phyloP scores from a whole-genome alignment of 2,797 vertebrate species.

The Anguilla obscura region DNA sequence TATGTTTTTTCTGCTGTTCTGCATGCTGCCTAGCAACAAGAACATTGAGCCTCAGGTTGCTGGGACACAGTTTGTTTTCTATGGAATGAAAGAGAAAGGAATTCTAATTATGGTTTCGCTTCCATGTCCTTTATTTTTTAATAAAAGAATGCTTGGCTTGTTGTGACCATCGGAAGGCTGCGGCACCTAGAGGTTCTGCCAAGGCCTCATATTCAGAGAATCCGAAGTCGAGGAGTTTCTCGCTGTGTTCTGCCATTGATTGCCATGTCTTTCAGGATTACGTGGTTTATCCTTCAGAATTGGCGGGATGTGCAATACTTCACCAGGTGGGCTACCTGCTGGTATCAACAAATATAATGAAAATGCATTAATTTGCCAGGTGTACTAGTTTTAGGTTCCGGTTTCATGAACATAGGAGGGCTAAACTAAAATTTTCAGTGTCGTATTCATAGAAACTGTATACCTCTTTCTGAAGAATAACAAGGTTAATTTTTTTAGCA shows the following conservation, averaged over 20 bases:
- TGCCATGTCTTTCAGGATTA: neutral
- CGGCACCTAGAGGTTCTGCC: neutral
- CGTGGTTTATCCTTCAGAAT: constrained; percentile 6
- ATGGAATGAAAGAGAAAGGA: neutral
- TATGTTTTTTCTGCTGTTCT: neutral
- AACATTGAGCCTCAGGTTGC: neutral
- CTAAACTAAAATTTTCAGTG: neutral
- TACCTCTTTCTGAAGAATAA: neutral
- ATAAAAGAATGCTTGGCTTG: neutral
- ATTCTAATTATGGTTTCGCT: neutral
- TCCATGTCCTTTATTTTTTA: neutral
- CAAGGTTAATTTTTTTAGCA: neutral
- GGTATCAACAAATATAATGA: neutral
- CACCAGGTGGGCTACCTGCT: neutral
- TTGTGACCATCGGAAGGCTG: neutral
- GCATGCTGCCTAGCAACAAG: neutral
- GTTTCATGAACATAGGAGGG: neutral
- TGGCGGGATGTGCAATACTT: neutral
- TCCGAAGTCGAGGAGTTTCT: neutral
- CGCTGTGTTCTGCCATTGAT: neutral
- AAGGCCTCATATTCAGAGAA: neutral
- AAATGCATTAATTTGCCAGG: neutral
- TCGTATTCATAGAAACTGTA: neutral
- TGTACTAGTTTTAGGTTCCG: neutral
- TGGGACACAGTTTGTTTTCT: neutral